Evolutionary conservation across 2,888 invertebrate species (phyloP), one percentile per base, ranked within the genome.

Genomic region (Hoplodrina blanda): DNA sequence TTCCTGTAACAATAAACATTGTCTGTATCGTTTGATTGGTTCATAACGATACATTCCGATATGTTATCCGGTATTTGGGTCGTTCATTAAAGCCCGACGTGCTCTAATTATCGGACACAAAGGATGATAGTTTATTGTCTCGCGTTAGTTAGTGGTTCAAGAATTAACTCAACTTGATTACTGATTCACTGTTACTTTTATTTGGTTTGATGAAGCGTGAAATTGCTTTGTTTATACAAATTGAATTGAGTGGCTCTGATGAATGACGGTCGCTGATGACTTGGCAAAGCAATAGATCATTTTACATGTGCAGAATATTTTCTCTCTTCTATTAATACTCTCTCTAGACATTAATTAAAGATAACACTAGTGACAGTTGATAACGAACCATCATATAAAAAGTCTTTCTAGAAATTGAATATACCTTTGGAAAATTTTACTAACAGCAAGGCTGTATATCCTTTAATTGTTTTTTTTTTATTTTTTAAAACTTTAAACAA

Each of bases 91-190:
- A 85, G 80, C 77, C 83, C 75, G 85, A 84, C 83, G 83, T 83
- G 84, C 75, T 84, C 86, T 90, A 91, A 92, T 92, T 91, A 90
- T 87, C 81, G 80, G 73, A 89, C 90, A 91, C 91, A 92, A 92
- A 90, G 89, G 90, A 87, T 78, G 82, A 67, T 71, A 68, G 86
- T 88, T 89, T 86, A 90, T 89, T 88, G 88, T 88, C 80, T 81
- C 76, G 56, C 30, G 54, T 46, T 61, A 65, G 53, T 69, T 61
- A 37, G 67, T 55, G 60, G 62, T 67, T 67, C 33, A 61, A 70
- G 62, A 81, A 81, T 85, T 75, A 81, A 79, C 76, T 86, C 68
- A 81, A 73, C 73, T 61, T 81, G 66, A 72, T 67, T 72, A 57
- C 33, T 72, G 66, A 74, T 63, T 72, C 56, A 25, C 17, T 56